Evolutionary conservation across 2,888 invertebrate genomes (phyloP).

Genomic region (Fabriciana adippe): DNA sequence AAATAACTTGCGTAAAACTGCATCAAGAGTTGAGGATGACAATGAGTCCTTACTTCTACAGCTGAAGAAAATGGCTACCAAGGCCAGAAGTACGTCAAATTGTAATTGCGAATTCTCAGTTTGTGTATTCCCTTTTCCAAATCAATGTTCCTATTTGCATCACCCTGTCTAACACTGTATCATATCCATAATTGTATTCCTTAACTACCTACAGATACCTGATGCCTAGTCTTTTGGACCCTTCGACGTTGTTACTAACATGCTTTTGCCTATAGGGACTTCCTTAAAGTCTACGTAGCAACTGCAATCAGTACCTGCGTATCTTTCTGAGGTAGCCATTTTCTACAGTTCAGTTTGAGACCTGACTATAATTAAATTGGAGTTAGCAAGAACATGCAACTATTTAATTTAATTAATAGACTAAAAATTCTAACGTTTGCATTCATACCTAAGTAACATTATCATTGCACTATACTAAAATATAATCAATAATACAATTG

Average conservation of each 20-base stretch:
- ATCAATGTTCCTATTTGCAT: slow-evolving; percentile 41
- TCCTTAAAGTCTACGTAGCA: slow-evolving; percentile 46
- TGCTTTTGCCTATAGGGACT: slow-evolving; percentile 52
- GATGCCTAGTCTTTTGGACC: slow-evolving; percentile 48
- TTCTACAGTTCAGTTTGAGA: slow-evolving; percentile 69
- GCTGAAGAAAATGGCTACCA: slow-evolving; percentile 97
- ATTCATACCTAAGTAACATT: slow-evolving; percentile 35
- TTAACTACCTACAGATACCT: slow-evolving; percentile 46
- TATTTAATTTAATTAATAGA: slow-evolving; percentile 18
- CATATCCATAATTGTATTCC: slow-evolving; percentile 40
- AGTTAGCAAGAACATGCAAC: slow-evolving; percentile 27
- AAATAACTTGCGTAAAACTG: slow-evolving; percentile 93
- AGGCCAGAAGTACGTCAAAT: slow-evolving; percentile 88
- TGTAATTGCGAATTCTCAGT: slow-evolving; percentile 66
- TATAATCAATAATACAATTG: slow-evolving; percentile 40
- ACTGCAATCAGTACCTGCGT: slow-evolving; percentile 56
- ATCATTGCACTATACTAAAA: slow-evolving; percentile 37
- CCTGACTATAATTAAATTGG: slow-evolving; percentile 33
- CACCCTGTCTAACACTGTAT: slow-evolving; percentile 41
- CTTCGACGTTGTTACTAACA: slow-evolving; percentile 67
- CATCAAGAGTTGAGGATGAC: slow-evolving; percentile 96
- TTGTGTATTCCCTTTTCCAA: slow-evolving; percentile 53
- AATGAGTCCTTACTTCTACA: slow-evolving; percentile 97
- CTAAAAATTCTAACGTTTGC: slow-evolving; percentile 27
- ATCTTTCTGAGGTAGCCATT: slow-evolving; percentile 79